phyloP scores from a whole-genome alignment of 37 sponge, comb jelly and placozoan genomes.

The Diacarnus erythraeanus region DNA sequence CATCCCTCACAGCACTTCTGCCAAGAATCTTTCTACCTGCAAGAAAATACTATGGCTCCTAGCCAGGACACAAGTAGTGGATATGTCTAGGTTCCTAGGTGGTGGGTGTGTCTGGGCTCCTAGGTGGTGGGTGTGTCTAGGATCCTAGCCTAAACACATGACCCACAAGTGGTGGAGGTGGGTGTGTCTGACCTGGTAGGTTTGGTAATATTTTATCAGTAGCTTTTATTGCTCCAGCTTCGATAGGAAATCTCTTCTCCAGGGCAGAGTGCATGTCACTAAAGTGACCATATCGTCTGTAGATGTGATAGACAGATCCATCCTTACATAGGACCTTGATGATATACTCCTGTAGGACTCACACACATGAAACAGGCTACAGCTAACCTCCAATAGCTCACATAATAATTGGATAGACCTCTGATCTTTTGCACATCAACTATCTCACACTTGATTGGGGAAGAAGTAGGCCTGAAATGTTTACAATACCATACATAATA shows the following conservation, averaged over 20 bases:
- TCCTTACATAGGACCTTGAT: constrained; percentile 62
- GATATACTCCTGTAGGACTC: constrained; percentile 57
- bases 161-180: too few species aligned
- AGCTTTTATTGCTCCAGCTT: constrained; percentile 69
- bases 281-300: constrained; percentile 78
- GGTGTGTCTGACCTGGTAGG: constrained; percentile 1
- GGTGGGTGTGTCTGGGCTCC: too few species aligned
- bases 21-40: constrained; percentile 72
- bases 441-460: constrained; percentile 46
- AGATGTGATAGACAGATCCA: constrained; percentile 60
- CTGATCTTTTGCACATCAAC: constrained; percentile 79
- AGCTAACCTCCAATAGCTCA: constrained; percentile 26
- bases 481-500: too few species aligned
- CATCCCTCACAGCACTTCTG: constrained; percentile 80
- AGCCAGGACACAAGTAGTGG: background rate
- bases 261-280: constrained; percentile 61
- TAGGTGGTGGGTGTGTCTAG: too few species aligned
- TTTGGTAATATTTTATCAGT: constrained; percentile 67
- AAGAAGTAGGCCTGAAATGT: background rate
- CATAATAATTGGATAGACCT: constrained; percentile 83
- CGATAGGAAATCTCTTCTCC: constrained; percentile 81
- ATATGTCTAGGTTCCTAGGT: too few species aligned
- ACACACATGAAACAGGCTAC: background rate
- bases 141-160: too few species aligned
- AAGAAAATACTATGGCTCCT: background rate